Percentiles rank a stretch among this genome's conserved stretches.
These are phyloP conservation scores for Drosophila ambigua DNA, from an alignment of 1,140 invertebrate species.

Conservation along the genomic window DNA sequence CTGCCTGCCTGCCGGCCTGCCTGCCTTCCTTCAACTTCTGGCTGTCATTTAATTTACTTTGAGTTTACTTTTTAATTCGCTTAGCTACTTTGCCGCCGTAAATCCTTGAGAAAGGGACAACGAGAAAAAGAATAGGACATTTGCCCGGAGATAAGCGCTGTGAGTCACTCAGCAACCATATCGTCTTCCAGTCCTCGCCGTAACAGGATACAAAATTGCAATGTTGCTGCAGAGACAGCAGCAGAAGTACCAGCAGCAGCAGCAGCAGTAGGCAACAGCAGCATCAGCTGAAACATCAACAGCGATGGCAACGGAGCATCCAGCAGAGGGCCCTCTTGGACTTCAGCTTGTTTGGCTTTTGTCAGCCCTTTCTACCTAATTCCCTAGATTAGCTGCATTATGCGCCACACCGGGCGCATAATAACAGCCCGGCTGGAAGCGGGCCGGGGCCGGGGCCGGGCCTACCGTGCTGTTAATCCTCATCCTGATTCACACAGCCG, in stretches of 20 bases:
- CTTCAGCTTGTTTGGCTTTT: conserved; percentile 66
- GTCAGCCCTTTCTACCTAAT: conserved; percentile 76
- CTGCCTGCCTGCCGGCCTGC: too few relatives aligned
- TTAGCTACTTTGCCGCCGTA: conserved; percentile 79
- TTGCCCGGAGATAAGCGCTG: conserved; percentile 65
- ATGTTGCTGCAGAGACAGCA: conserved; percentile 40
- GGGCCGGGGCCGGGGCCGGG: conserved; percentile 12
- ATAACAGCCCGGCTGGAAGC: conserved; percentile 49
- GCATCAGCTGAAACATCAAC: not conserved
- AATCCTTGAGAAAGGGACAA: conserved; percentile 59
- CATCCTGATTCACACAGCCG: not conserved
- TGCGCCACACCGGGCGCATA: conserved; percentile 73
- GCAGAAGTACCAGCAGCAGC: conserved; percentile 1
- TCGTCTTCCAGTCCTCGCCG: conserved; percentile 57
- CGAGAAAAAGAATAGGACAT: conserved; percentile 50
- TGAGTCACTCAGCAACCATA: conserved; percentile 50
- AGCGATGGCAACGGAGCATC: conserved; percentile 20
- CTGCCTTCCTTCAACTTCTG: conserved; percentile 17
- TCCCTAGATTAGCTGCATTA: conserved; percentile 80
- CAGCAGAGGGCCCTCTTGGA: conserved; percentile 47
- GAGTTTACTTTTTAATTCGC: conserved; percentile 80
- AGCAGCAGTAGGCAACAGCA: conserved; percentile 25
- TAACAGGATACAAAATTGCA: conserved; percentile 80
- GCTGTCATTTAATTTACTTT: conserved; percentile 75
- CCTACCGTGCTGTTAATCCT: conserved; percentile 26